Base-by-base conservation (phyloP, 1,140 invertebrate species). In the Drosophila lowei region DNA sequence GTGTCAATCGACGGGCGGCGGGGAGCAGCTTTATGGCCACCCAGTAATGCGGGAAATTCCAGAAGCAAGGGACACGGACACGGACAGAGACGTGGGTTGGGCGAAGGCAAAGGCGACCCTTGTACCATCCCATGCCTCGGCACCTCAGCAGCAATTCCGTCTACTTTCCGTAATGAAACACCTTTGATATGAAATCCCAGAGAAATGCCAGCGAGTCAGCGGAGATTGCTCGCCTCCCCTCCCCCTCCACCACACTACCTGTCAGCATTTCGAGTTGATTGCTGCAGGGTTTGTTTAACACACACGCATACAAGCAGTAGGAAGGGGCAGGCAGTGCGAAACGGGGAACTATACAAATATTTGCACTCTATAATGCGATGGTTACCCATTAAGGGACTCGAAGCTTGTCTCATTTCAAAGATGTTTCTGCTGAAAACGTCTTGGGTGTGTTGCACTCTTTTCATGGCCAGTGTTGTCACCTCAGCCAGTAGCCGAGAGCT, bases 191-290 rank as follows among this genome's bases (percentile, higher is more conserved):
- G 64, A 43, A 46, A 48, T 42, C 57, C 34, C 57, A 15, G 44
- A 42, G 57, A 21, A 62, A 67, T 67, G 60, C 48, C 60, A 65
- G 15, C 21, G 28, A 63, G 34, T 23, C 15, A n/a, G 28, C n/a
- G 38, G 34, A 61, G 48, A 52, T 43, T 30, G 16, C 42, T 34
- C 3, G 1, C 8, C 30, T 2, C 9, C 30, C 30, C 9, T 11
- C 9, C 30, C 30, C 30, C 30, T 34, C 2, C 9, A 9, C 55
- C 28, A 42, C 62, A 34, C 54, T 52, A 42, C 58, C 52, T 72
- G 70, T 72, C 70, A 72, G 59, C 70, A 72, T 72, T 72, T 63
- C 59, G 59, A 54, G 68, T 72, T 72, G 57, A 72, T 56, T 72
- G 67, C 46, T 15, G 52, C 72, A 55, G 70, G 70, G 68, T 63